Base-by-base conservation (phyloP, 23 tunicate genomes). In the Halocynthia roretzi region DNA sequence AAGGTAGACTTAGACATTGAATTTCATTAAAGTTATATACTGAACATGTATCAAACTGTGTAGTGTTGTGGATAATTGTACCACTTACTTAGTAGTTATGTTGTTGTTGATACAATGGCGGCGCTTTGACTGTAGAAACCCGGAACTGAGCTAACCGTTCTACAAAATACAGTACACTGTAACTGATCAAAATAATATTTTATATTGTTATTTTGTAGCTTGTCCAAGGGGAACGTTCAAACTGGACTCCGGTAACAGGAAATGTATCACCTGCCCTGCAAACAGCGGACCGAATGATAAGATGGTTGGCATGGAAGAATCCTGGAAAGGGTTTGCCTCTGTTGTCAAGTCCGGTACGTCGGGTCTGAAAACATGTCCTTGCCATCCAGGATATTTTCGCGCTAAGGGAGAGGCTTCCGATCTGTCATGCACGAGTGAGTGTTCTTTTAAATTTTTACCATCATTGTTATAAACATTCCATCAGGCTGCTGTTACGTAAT, bases 371-470 rank as follows among this genome's bases (percentile, higher is more conserved):
- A 15, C 75, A 7, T 92, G 98, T 68, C 87, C 90, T 8, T 92
- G 98, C 54, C 64, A 74, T 50, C 76, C 80, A 7, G 98, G 98
- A 31, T 92, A 82, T 70, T 87, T 82, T 6, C 82, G 98, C 60
- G 88, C 98, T 10, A 23, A 60, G 19, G 60, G 55, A 15, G 98
- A 92, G 76, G 70, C 66, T 20, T 40, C 76, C 8, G 74, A 76
- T 69, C 50, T 17, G 6, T 73, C 92, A 8, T 92, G 98, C 60
- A 81, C 87, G 55, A 78, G 98, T 92, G 78, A 91, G 96, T 62
- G 40, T 67, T 67, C 4, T 18, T 67, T 0, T 67, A 11, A 2
- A 21, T n/a, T 17, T 67, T 2, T 12, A 11, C 31, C 19, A 2
- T 18, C 31, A 21, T 67, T 67, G 40, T 67, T 17, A 18, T 21